Evolutionary conservation across 2,888 invertebrate species (phyloP).

Genomic region (Drosophila melanosoma): DNA sequence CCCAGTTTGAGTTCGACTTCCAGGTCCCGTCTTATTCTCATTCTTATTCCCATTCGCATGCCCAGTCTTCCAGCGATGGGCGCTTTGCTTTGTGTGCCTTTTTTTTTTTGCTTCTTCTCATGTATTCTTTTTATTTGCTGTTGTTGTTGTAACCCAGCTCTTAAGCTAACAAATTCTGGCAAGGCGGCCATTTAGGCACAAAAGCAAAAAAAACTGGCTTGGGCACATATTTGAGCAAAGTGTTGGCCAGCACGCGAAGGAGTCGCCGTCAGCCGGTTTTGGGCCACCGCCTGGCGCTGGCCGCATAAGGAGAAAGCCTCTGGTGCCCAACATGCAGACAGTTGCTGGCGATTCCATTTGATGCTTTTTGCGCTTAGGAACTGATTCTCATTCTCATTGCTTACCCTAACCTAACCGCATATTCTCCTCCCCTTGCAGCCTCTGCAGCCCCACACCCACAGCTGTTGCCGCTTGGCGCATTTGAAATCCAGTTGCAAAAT

Average conservation of each 20-base stretch:
- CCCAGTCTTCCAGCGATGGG: conserved; percentile 63
- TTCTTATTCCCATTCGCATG: conserved; percentile 57
- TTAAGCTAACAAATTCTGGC: conserved; percentile 77
- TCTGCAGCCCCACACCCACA: background rate
- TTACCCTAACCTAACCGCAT: background rate
- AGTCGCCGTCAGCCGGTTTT: conserved; percentile 56
- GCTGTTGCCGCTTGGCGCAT: conserved; percentile 28
- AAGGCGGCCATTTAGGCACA: conserved; percentile 65
- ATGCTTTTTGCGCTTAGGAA: conserved; percentile 51
- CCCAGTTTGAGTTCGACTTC: conserved; percentile 42
- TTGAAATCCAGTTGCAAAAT: conserved; percentile 63
- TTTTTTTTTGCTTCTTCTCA: conserved; percentile 30
- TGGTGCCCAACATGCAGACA: conserved; percentile 21
- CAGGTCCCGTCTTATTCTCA: conserved; percentile 56
- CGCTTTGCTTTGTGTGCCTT: conserved; percentile 67
- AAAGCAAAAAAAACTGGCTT: conserved; percentile 65
- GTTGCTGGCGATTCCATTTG: conserved; percentile 43
- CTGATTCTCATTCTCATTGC: conserved; percentile 30
- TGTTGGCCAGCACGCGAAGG: conserved; percentile 72
- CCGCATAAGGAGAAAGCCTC: conserved; percentile 70
- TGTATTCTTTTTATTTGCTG: conserved; percentile 33
- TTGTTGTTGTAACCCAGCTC: conserved; percentile 40
- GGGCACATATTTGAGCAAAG: conserved; percentile 80
- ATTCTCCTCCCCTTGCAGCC: background rate
- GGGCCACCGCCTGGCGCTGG: conserved; percentile 53